Evolutionary conservation across 2,888 invertebrate species (phyloP).

Genomic region (Cyclophora albipunctata): DNA sequence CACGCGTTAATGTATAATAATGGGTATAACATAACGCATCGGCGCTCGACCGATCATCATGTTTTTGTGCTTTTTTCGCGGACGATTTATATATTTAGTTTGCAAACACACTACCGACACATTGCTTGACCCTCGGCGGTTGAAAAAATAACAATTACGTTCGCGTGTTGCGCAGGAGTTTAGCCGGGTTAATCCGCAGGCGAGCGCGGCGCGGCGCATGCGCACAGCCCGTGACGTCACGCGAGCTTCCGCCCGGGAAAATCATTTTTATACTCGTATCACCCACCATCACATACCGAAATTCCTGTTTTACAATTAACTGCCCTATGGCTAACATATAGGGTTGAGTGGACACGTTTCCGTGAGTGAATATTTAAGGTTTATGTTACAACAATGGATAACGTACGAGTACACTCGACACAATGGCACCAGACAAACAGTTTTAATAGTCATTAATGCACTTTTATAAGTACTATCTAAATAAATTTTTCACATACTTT

Average conservation of each 20-base stretch:
- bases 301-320: constrained; percentile 12
- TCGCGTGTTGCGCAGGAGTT: constrained; percentile 42
- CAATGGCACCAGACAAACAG: too few relatives aligned
- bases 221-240: constrained; percentile 45
- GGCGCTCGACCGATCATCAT: too few relatives aligned
- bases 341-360: constrained; percentile 26
- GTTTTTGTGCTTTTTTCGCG: too few relatives aligned
- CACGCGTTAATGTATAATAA: too few relatives aligned
- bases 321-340: constrained; percentile 13
- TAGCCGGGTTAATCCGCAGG: constrained; percentile 39
- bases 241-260: constrained; percentile 45
- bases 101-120: constrained; percentile 12
- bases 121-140: constrained; percentile 26
- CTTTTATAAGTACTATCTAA: too few relatives aligned
- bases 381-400: constrained; percentile 22
- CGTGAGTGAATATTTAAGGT: too few relatives aligned
- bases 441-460: too few relatives aligned
- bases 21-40: too few relatives aligned
- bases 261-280: constrained; percentile 30
- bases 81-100: not conserved
- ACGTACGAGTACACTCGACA: too few relatives aligned
- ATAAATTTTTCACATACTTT: too few relatives aligned
- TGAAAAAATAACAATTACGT: constrained; percentile 35
- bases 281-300: constrained; percentile 10
- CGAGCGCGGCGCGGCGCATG: constrained; percentile 29